These are phyloP conservation scores for Megathymus violae DNA, from an alignment of 1,140 invertebrate species.

Conservation along the genomic window DNA sequence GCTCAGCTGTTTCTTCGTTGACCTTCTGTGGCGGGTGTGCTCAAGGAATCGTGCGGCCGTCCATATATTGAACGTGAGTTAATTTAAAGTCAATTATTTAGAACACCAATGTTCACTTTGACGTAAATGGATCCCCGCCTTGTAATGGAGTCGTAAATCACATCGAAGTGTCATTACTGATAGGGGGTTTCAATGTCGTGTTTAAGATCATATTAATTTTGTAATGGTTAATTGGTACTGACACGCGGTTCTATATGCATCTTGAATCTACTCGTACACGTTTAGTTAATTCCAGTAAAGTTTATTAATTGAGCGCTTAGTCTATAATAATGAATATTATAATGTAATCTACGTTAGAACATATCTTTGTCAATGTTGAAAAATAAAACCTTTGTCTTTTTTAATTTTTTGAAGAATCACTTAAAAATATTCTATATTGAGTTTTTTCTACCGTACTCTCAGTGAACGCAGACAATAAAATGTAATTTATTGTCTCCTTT, in stretches of 20 bases:
- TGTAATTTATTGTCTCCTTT: no score
- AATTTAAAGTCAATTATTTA: slow-evolving; percentile 5
- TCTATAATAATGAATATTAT: no score
- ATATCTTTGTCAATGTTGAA: no score
- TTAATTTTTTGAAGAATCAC: no score
- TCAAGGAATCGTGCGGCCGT: slow-evolving; percentile 61
- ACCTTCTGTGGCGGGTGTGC: slow-evolving; percentile 69
- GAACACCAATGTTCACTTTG: not conserved
- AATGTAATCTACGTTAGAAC: no score
- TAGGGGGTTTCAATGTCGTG: not conserved
- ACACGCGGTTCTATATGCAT: not conserved
- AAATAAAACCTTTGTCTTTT: no score
- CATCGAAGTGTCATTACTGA: slow-evolving; percentile 4
- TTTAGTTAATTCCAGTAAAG: not conserved
- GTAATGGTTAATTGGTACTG: slow-evolving; percentile 14
- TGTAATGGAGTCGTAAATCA: slow-evolving; percentile 11
- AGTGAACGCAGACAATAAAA: no score
- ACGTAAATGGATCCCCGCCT: slow-evolving; percentile 2
- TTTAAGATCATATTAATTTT: slow-evolving; percentile 3
- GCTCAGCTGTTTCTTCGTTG: slow-evolving; percentile 61
- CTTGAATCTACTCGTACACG: not conserved
- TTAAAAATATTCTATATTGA: no score
- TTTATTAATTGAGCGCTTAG: no score
- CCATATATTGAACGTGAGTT: slow-evolving; percentile 66
- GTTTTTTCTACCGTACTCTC: no score